phyloP scores from a whole-genome alignment of 2,797 vertebrate genomes.

The Heterohyrax brucei region DNA sequence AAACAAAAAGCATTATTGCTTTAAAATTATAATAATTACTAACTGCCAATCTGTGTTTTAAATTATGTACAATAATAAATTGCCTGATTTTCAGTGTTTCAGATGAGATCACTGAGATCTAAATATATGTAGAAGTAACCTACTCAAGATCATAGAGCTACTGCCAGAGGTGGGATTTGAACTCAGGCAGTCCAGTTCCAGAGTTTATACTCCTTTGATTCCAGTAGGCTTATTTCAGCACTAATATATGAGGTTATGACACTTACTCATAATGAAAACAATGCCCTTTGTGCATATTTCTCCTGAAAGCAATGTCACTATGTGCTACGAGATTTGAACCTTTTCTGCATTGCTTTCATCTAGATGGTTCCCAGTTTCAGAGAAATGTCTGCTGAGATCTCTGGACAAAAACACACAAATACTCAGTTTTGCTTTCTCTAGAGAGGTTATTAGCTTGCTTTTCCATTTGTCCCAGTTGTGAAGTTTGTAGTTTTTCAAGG shows the following conservation, averaged over 20 bases:
- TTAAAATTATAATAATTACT: background rate
- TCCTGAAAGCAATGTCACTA: background rate
- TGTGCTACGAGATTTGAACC: background rate
- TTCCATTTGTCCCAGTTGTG: background rate
- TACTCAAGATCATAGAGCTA: too few relatives aligned
- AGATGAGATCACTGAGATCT: background rate
- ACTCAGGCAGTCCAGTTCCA: background rate
- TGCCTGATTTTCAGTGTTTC: background rate
- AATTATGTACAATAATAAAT: background rate
- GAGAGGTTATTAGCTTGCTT: background rate
- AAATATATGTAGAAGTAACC: background rate
- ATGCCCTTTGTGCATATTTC: background rate
- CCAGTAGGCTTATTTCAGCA: background rate
- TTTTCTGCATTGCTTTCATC: fast-evolving
- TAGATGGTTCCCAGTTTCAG: background rate
- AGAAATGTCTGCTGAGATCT: background rate
- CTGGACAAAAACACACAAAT: background rate
- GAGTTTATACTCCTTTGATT: background rate
- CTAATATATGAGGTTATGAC: too few relatives aligned
- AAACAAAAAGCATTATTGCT: background rate
- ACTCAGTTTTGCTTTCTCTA: background rate
- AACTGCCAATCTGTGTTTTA: background rate
- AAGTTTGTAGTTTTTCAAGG: background rate
- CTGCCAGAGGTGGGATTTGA: background rate
- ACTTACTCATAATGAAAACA: background rate